Evolutionary conservation across 2,113 vertebrate species (phyloP), one percentile per base, ranked within the genome.

Genomic region (Oplegnathus fasciatus): DNA sequence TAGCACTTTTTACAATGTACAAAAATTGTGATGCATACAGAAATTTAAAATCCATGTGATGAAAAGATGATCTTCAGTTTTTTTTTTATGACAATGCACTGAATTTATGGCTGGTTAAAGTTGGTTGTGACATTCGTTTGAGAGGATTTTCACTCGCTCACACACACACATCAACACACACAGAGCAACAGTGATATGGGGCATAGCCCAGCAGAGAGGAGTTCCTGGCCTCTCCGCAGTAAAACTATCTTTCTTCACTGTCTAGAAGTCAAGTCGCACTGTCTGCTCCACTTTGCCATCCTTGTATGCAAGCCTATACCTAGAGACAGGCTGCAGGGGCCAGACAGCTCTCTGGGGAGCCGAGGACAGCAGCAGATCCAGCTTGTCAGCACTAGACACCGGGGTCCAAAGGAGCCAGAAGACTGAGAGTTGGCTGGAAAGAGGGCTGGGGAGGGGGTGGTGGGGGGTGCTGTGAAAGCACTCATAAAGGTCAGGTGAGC

Each of bases 401-500:
- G 7, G 46, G 71, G 26, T 40, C 75, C 37, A 30, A 44, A 77
- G 79, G 78, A 76, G 82, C 72, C 64, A 44, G 83, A 67, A 34
- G 30, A 75, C 76, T 55, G 62, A 73, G 75, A 74, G 78, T 18
- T 80, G 82, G 82, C 57, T 32, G 18, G 60, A 65, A 61, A 46
- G 62, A 69, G 48, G n/a, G 22, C 18, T 22, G 28, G n/a, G 20
- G 4, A 18, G 42, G 20, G 3, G 5, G 15, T 22, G 20, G 20
- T 20, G 9, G 40, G 26, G 18, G 46, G 6, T 50, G 24, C 37
- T 34, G 58, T 80, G 73, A 88, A 89, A 88, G 65, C 79, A 50
- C 88, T 80, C 60, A 17, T 62, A 94, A 94, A 95, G 91, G 93
- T 94, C 88, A 92, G 66, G 48, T 84, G 71, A 88, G 60, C 83